Percentiles rank a stretch among this genome's conserved stretches.
These are phyloP conservation scores for Lagodon rhomboides DNA, from an alignment of 2,797 vertebrate genomes.

Conservation along the genomic window DNA sequence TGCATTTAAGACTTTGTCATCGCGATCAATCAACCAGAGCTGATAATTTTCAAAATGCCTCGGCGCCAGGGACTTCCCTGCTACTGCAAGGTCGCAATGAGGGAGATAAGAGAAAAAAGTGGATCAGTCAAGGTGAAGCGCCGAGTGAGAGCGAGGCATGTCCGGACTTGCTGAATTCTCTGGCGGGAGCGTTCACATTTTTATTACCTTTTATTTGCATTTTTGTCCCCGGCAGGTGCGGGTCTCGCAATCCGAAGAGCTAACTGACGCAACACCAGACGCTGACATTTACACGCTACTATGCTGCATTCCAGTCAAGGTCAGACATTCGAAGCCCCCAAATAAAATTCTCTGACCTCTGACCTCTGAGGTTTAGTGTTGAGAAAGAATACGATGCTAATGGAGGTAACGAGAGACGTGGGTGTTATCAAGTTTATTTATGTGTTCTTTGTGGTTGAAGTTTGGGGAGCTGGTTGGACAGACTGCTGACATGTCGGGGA, in stretches of 20 bases:
- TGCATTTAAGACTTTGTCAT: constrained; percentile 76
- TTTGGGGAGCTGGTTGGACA: constrained; percentile 1
- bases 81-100: constrained; percentile 55
- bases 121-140: constrained; percentile 55
- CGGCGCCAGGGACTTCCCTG: constrained; percentile 67
- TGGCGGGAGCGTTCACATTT: background rate
- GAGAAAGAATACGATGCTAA: background rate
- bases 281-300: background rate
- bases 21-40: constrained; percentile 72
- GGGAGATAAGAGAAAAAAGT: constrained; percentile 51
- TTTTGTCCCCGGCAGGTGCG: constrained; percentile 39
- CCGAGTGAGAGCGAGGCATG: background rate
- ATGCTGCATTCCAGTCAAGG: constrained; percentile 33
- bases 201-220: constrained; percentile 21
- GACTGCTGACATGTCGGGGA: background rate
- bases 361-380: constrained; percentile 17
- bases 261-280: constrained; percentile 20
- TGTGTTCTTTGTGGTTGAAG: constrained; percentile 7
- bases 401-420: constrained; percentile 12
- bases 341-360: constrained; percentile 15
- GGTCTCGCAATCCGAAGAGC: constrained; percentile 20
- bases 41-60: constrained; percentile 72
- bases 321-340: constrained; percentile 6
- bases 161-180: constrained; percentile 39
- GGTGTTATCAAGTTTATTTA: constrained; percentile 12